Percentiles rank a stretch among this genome's conserved stretches.
These are phyloP conservation scores for Crioceris asparagi DNA, from an alignment of 2,888 invertebrate species.

Conservation along the genomic window DNA sequence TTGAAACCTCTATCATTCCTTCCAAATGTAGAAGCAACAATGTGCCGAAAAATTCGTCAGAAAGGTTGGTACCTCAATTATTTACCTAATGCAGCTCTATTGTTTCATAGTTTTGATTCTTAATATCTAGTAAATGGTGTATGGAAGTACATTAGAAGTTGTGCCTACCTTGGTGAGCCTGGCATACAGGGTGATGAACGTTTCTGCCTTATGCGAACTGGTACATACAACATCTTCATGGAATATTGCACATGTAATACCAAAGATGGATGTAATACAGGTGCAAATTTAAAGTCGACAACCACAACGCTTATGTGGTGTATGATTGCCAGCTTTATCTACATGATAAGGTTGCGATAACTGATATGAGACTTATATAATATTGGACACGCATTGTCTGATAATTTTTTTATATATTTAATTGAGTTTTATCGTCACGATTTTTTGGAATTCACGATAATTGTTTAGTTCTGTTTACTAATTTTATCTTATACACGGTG, in stretches of 20 bases:
- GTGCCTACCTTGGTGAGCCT: slow-evolving; percentile 83
- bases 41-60: slow-evolving; percentile 87
- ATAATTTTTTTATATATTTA: too few relatives aligned
- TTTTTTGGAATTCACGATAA: too few relatives aligned
- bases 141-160: slow-evolving; percentile 80
- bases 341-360: too few relatives aligned
- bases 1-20: slow-evolving; percentile 47
- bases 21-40: slow-evolving; percentile 53
- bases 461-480: too few relatives aligned
- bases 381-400: too few relatives aligned
- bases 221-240: slow-evolving; percentile 86
- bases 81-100: neutral
- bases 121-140: slow-evolving; percentile 62
- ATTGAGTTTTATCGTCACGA: too few relatives aligned
- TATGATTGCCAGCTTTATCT: too few relatives aligned
- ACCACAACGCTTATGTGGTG: neutral
- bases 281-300: slow-evolving; percentile 13
- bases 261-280: slow-evolving; percentile 80
- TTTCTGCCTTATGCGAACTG: slow-evolving; percentile 82
- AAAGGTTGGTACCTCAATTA: slow-evolving; percentile 50
- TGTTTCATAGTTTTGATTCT: slow-evolving; percentile 1
- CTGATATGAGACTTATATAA: too few relatives aligned
- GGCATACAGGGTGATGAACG: slow-evolving; percentile 84
- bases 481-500: too few relatives aligned
- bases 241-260: slow-evolving; percentile 89